Base-by-base conservation (phyloP, 1,140 invertebrate species). In the Phymastichus coffea region DNA sequence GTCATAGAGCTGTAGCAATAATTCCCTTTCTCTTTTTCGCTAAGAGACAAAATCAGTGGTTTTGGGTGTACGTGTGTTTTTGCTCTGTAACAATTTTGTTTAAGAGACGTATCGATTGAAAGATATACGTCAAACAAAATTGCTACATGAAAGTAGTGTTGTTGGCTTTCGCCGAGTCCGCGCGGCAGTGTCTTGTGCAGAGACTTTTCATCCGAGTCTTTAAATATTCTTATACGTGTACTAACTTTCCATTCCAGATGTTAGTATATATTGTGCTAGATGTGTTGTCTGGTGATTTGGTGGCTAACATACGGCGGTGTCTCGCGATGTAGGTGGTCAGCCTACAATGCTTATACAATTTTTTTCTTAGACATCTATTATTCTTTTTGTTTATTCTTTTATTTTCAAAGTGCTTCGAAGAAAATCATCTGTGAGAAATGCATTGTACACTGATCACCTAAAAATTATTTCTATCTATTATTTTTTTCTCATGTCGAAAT, bases 241-340 rank as follows among this genome's bases (percentile, higher is more conserved):
- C 68, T 70, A 72, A 69, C 68, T 70, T 61, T 64, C 57, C 67
- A 55, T 61, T 65, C 61, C 58, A 63, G 61, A 68, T 62, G 43
- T 54, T 58, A 59, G 56, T 67, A 64, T 48, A 59, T 59, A 47
- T 52, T 65, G 63, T 71, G 67, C 70, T 72, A 64, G 59, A 67
- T 74, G 68, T 73, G 65, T 74, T 72, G 66, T 73, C 65, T 75
- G 72, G 69, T 71, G 41, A 70, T 71, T 66, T 74, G 71, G 69
- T 66, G 66, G 71, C 72, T 76, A 76, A 76, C 72, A 69, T 61
- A 40, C 69, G n/a, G n/a, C n/a, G 72, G 73, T 75, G 70, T 19
- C 15, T 54, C 30, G 55, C 44, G 41, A 35, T 54, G 61, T 49
- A 51, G 25, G 28, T 38, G 54, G 55, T 63, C 47, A 26, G 43